These are phyloP conservation scores for Glandiceps talaboti DNA, from an alignment of 53 echinoderm and acorn worm species.

Conservation along the genomic window DNA sequence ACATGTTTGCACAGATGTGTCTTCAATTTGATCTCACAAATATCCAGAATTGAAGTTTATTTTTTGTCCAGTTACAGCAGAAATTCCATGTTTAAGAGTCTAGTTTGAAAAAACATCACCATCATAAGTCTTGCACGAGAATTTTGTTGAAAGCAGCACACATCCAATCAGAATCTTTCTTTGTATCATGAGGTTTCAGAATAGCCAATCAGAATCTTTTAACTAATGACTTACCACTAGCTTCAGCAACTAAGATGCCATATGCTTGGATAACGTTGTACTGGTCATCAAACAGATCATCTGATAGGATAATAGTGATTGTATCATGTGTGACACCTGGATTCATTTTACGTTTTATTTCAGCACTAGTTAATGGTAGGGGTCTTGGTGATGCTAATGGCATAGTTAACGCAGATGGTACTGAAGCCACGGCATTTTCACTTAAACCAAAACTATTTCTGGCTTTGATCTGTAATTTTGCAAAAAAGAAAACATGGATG, in stretches of 20 bases:
- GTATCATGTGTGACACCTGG: not conserved
- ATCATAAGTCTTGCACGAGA: too few species aligned
- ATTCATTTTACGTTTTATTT: not conserved
- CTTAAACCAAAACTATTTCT: not conserved
- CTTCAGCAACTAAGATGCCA: conserved; percentile 48
- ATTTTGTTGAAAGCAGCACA: too few species aligned
- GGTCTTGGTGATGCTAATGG: not conserved
- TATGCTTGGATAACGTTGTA: conserved; percentile 32
- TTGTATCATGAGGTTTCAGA: too few species aligned
- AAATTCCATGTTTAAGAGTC: too few species aligned
- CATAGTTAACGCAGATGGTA: not conserved
- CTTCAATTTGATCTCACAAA: too few species aligned
- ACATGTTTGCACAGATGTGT: too few species aligned
- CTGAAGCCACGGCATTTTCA: not conserved
- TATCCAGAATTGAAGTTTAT: too few species aligned
- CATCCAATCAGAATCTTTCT: too few species aligned
- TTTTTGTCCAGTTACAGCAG: too few species aligned
- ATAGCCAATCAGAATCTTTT: too few species aligned
- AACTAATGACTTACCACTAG: conserved; percentile 55
- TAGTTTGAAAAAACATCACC: too few species aligned
- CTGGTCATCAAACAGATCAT: conserved; percentile 37
- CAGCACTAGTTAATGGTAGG: not conserved
- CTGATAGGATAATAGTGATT: not conserved
- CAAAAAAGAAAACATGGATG: not conserved
- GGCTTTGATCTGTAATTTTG: not conserved